A percentile compares a stretch with the other conserved stretches of the same genome.
Evolutionary conservation across 2,888 invertebrate species (phyloP).

Genomic region (Ichneumoninae sp.): DNA sequence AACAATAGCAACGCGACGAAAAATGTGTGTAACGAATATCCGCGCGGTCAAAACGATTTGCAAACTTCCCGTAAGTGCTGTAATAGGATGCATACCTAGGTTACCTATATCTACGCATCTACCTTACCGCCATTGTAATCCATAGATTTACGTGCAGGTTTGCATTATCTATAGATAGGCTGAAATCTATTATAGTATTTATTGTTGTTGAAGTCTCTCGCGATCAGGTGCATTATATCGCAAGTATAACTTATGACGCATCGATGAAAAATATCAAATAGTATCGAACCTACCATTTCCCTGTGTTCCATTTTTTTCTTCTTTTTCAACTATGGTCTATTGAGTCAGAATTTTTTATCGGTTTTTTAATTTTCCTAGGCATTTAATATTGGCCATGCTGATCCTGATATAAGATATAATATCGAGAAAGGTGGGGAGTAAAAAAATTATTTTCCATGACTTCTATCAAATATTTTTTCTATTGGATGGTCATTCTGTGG

Average conservation of each 20-base stretch:
- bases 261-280: no score
- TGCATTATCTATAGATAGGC: constrained; percentile 16
- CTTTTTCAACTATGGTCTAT: background rate
- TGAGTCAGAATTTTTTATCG: background rate
- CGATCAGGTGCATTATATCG: constrained; percentile 4
- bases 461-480: background rate
- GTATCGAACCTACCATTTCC: background rate
- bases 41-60: constrained; percentile 3
- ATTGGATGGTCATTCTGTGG: background rate
- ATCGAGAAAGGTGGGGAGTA: no score
- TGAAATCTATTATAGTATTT: constrained; percentile 8
- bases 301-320: background rate
- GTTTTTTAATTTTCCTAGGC: background rate
- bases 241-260: background rate
- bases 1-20: background rate
- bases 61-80: background rate
- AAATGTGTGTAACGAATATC: background rate
- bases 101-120: background rate
- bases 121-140: background rate
- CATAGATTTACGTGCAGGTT: background rate
- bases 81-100: background rate
- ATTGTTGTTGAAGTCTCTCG: background rate
- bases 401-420: background rate
- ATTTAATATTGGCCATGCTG: background rate
- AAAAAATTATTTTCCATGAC: background rate